Base-by-base conservation (phyloP, 64 coral and sea anemone species). In the Actinia equina region DNA sequence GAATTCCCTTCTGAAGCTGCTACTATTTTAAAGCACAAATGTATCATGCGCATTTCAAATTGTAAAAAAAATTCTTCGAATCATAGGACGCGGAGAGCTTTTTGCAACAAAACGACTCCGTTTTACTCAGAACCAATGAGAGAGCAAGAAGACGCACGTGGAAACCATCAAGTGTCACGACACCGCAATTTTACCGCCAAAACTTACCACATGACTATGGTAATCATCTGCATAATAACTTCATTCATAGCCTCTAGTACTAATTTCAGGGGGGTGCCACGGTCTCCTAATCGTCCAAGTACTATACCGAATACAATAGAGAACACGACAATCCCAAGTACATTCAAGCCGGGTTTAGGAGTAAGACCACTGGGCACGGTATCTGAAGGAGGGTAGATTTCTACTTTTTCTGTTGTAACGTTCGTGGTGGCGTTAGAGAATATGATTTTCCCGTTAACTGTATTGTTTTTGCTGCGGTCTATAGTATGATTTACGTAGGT, bases 271-370 rank as follows among this genome's bases (percentile, higher is more conserved):
- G 89, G 89, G 43, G 56, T 53, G 16, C 95, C 95, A n/a, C 91
- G 80, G 7, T 94, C 83, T 17, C 92, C 92, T 82, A 98, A 59
- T 60, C 92, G 85, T 18, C 95, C 92, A 70, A 98, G 59, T 52
- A 94, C 95, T 23, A 94, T 89, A 18, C 95, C 95, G 42, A 98
- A 98, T 44, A 94, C 92, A 30, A 98, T 89, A 17, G 95, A 98
- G 69, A 94, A 98, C 22, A 94, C 81, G 17, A 98, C 92, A 17
- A 98, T 83, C 2, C 95, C 95, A 27, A 98, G 86, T 1, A 98
- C 95, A 46, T 98, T 98, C 83, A 91, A 91, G 17, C 90, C 91
- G 2, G 63, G 85, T 10, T 84, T 69, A 20, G 70, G 77, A 22
- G 65, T 43, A 7, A 88, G 84, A 16, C 94, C 94, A 22, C 64